phyloP scores from a whole-genome alignment of 2,113 vertebrate species.

The Chaetodon auriga region DNA sequence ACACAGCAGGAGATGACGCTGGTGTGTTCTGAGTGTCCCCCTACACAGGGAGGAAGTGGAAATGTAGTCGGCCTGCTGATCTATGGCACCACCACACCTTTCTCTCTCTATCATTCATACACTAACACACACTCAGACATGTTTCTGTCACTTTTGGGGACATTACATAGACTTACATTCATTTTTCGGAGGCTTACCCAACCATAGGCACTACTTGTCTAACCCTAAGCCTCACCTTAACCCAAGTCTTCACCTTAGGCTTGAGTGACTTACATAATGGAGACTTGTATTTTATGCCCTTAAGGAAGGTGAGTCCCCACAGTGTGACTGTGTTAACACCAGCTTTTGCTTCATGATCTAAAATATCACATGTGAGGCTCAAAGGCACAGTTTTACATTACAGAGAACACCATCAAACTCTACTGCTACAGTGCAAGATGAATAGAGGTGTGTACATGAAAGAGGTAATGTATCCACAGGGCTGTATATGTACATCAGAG shows the following conservation, averaged over 20 bases:
- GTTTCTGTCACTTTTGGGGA: no score
- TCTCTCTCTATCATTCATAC: slow-evolving; percentile 2
- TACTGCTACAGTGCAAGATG: background rate
- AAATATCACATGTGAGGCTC: slow-evolving; percentile 2
- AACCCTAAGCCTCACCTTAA: no score
- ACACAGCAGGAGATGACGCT: slow-evolving; percentile 23
- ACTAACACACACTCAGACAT: background rate
- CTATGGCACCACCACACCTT: background rate
- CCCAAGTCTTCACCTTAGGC: no score
- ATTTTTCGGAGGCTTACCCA: no score
- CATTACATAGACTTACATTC: no score
- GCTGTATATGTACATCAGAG: slow-evolving; percentile 3
- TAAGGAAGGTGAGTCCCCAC: no score
- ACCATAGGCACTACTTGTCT: no score
- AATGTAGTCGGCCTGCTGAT: slow-evolving; percentile 40
- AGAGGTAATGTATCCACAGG: background rate
- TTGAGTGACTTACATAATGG: no score
- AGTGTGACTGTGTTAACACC: background rate
- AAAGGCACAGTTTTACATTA: slow-evolving; percentile 10
- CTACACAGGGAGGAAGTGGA: slow-evolving; percentile 23
- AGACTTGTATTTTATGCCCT: no score
- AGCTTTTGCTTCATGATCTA: slow-evolving; percentile 21
- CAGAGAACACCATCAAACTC: background rate
- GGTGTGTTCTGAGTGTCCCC: slow-evolving; percentile 27
- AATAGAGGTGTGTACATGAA: background rate